Evolutionary conservation across 2,797 vertebrate species (phyloP).

Genomic region (Melanotaenia pygmaea): DNA sequence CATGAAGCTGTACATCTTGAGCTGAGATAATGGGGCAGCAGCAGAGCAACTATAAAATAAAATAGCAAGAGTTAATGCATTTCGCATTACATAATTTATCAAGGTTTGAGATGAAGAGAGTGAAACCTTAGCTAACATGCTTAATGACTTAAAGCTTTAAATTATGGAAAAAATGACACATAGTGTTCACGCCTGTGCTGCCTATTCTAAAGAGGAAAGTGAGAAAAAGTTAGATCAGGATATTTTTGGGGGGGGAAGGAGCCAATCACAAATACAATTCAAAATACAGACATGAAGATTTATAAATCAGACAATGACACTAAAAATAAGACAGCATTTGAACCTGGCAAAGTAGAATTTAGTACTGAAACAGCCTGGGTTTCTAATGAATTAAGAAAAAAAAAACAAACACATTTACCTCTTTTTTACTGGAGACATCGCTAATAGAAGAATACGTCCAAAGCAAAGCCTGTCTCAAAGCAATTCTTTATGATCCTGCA

Average conservation of each 20-base stretch:
- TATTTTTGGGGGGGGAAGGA: neutral
- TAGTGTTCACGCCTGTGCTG: neutral
- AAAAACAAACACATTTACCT: constrained; percentile 45
- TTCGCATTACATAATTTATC: neutral
- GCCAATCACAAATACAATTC: neutral
- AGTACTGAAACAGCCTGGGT: neutral
- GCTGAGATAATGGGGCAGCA: constrained; percentile 60
- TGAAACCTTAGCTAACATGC: neutral
- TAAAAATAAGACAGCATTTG: neutral
- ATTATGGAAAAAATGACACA: neutral
- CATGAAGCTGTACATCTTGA: constrained; percentile 92
- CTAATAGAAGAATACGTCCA: constrained; percentile 23
- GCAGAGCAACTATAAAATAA: constrained; percentile 52
- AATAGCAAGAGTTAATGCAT: neutral
- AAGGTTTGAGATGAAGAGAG: neutral
- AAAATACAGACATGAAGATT: neutral
- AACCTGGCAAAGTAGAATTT: neutral
- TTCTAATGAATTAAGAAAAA: neutral
- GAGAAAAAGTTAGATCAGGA: neutral
- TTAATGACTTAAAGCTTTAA: neutral
- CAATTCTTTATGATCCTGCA: constrained; percentile 21
- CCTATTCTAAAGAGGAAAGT: neutral
- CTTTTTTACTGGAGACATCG: constrained; percentile 53
- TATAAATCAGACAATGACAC: neutral
- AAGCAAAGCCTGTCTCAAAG: constrained; percentile 23